phyloP scores from a whole-genome alignment of 2,113 vertebrate species.

The Pycnonotus jocosus region DNA sequence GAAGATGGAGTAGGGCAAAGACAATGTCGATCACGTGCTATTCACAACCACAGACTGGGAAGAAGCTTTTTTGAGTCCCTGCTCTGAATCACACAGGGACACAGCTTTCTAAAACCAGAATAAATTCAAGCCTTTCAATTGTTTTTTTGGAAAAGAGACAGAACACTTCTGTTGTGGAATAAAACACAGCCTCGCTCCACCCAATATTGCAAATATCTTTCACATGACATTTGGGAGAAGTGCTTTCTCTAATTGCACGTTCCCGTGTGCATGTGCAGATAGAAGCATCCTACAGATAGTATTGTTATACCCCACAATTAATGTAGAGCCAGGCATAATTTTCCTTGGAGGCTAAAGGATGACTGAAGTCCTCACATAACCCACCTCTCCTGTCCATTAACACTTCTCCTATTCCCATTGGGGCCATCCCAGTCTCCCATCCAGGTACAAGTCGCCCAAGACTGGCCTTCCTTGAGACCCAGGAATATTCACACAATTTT shows the following conservation, averaged over 20 bases:
- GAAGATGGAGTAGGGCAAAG: neutral
- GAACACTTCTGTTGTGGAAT: neutral
- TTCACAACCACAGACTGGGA: neutral
- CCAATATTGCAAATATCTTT: neutral
- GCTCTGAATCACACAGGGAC: neutral
- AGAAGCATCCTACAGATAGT: neutral
- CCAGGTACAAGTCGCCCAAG: rapidly evolving
- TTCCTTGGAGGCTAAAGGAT: neutral
- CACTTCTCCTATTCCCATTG: neutral
- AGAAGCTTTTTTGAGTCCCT: neutral
- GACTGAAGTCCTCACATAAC: neutral
- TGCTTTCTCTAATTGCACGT: neutral
- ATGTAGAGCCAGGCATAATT: neutral
- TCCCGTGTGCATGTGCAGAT: neutral
- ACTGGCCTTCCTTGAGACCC: neutral
- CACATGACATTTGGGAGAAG: neutral
- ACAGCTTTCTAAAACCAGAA: neutral
- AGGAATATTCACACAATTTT: neutral
- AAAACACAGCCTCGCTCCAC: neutral
- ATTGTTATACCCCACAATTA: neutral
- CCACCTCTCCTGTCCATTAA: neutral
- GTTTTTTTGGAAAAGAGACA: neutral
- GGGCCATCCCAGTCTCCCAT: rapidly evolving
- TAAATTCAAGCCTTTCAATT: neutral
- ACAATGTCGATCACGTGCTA: neutral